Conservation (phyloP, 2,888 invertebrate genomes). For the Subacronicta megacephala region DNA sequence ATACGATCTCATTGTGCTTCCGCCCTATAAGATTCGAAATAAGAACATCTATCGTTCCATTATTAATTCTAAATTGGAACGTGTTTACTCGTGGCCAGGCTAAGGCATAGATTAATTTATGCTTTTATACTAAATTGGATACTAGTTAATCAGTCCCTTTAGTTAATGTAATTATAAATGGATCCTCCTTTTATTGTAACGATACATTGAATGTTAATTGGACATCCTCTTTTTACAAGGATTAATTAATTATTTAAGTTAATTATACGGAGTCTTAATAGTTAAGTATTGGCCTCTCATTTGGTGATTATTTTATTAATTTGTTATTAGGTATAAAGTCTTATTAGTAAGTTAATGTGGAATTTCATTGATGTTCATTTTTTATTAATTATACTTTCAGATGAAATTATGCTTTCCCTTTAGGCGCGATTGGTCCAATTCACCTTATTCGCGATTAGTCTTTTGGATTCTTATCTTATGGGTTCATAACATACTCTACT, state of each 20-base stretch:
- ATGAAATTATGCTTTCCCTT: too few relatives aligned
- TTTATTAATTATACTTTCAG: too few relatives aligned
- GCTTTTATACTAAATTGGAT: constrained; percentile 49
- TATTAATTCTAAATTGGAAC: constrained; percentile 67
- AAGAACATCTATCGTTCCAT: constrained; percentile 61
- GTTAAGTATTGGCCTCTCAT: constrained; percentile 11
- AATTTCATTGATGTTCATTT: not conserved
- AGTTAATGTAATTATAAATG: constrained; percentile 37
- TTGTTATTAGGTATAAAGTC: not conserved
- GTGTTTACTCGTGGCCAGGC: constrained; percentile 45
- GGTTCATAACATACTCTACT: too few relatives aligned
- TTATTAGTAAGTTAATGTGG: not conserved
- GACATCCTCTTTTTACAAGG: constrained; percentile 32
- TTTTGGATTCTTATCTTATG: too few relatives aligned
- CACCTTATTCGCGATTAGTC: too few relatives aligned
- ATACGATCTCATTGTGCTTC: constrained; percentile 37
- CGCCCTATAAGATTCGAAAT: constrained; percentile 60
- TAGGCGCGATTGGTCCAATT: too few relatives aligned
- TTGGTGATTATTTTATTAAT: constrained; percentile 3
- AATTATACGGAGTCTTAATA: constrained; percentile 16
- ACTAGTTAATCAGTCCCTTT: constrained; percentile 34
- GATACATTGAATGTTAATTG: constrained; percentile 40
- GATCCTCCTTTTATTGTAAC: constrained; percentile 28
- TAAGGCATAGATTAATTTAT: constrained; percentile 55
- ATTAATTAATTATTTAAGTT: constrained; percentile 44